phyloP scores from a whole-genome alignment of 2,113 vertebrate species.

The Myxocyprinus asiaticus region DNA sequence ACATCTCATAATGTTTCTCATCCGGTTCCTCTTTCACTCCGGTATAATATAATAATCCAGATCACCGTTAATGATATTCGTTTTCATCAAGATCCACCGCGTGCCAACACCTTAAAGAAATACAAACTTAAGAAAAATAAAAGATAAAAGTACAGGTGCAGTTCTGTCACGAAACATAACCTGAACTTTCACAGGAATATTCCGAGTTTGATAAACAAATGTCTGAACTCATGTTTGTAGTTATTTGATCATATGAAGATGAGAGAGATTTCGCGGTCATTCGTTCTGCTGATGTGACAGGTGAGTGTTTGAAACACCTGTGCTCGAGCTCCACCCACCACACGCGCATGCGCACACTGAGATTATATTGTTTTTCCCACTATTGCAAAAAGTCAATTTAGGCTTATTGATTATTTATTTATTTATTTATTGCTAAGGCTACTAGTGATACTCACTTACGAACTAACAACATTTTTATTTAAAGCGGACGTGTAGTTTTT shows the following conservation, averaged over 20 bases:
- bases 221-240: too few species aligned
- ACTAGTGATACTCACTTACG: too few species aligned
- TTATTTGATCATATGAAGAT: background rate
- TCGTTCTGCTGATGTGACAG: background rate
- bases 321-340: constrained; percentile 27
- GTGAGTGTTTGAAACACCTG: background rate
- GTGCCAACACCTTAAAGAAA: background rate
- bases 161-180: background rate
- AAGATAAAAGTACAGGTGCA: background rate
- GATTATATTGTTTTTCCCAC: background rate
- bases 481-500: too few species aligned
- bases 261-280: background rate
- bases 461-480: too few species aligned
- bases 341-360: background rate
- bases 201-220: background rate
- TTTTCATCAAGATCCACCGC: background rate
- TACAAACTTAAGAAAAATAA: background rate
- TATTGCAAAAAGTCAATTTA: too few species aligned
- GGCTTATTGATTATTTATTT: too few species aligned
- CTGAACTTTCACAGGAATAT: background rate
- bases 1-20: background rate
- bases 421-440: too few species aligned
- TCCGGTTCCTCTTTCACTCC: background rate
- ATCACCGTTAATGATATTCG: background rate
- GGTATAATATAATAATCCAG: background rate